These are phyloP conservation scores for Parnassius mnemosyne DNA, from an alignment of 2,888 invertebrate species.

Conservation along the genomic window DNA sequence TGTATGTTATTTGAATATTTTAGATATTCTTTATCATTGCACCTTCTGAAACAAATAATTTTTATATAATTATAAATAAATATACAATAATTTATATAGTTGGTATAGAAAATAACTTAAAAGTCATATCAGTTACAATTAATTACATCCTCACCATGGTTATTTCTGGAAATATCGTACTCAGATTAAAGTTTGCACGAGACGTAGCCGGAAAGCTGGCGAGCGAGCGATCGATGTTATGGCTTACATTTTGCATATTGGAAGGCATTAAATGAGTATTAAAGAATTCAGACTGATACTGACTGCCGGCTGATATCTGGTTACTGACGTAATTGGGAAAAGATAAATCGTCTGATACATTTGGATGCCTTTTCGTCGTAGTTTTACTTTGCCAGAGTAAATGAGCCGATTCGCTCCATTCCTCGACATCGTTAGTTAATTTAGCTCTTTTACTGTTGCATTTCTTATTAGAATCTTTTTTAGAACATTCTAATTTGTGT, in stretches of 20 bases:
- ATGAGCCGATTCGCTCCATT: constrained; percentile 66
- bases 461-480: constrained; percentile 69
- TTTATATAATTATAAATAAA: not conserved
- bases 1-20: constrained; percentile 29
- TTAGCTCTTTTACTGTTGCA: constrained; percentile 69
- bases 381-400: constrained; percentile 68
- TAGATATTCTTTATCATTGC: constrained; percentile 48
- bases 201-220: constrained; percentile 66
- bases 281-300: constrained; percentile 70
- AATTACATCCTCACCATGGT: constrained; percentile 75
- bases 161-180: constrained; percentile 92
- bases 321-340: constrained; percentile 70
- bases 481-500: constrained; percentile 73
- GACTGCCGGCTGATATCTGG: constrained; percentile 55
- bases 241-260: constrained; percentile 61
- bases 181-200: constrained; percentile 88
- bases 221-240: constrained; percentile 59
- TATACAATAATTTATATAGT: not conserved
- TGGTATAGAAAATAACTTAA: not conserved
- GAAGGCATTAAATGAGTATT: constrained; percentile 68
- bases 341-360: constrained; percentile 61
- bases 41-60: constrained; percentile 66
- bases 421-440: constrained; percentile 59
- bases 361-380: constrained; percentile 57
- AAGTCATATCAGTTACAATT: not conserved